Percentiles rank a stretch among this genome's conserved stretches.
Conservation (phyloP, 2,797 vertebrate genomes). For the Petrocephalus sullivani region DNA sequence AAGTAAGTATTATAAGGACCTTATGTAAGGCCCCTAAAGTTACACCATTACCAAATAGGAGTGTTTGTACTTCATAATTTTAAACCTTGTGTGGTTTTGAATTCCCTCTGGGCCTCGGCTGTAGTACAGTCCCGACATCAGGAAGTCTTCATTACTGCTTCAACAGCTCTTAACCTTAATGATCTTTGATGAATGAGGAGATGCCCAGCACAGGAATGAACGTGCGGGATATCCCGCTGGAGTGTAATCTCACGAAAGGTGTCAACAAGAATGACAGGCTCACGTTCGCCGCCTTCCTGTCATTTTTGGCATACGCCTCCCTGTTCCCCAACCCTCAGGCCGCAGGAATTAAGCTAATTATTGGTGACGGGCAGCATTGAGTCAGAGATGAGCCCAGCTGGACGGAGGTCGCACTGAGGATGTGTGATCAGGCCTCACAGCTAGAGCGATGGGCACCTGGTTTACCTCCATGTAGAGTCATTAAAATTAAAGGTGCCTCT, state of each 20-base stretch:
- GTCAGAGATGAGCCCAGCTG: not conserved
- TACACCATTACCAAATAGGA: not conserved
- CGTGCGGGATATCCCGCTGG: not conserved
- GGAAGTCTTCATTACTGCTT: not conserved
- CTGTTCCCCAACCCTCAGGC: not conserved
- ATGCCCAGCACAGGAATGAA: not conserved
- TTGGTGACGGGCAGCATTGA: not conserved
- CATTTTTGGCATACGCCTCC: not conserved
- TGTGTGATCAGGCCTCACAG: not conserved
- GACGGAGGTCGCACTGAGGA: not conserved
- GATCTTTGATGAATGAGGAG: not conserved
- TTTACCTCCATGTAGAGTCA: not conserved
- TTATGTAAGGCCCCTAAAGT: not conserved
- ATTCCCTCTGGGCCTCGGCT: not conserved
- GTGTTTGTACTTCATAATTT: not conserved
- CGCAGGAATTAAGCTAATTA: not conserved
- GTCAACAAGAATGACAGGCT: not conserved
- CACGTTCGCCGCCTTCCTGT: not conserved
- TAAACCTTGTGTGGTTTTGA: not conserved
- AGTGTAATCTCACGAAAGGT: not conserved
- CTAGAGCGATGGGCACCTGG: not conserved
- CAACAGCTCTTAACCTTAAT: not conserved
- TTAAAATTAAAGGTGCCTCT: not conserved
- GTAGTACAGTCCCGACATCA: not conserved
- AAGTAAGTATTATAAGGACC: not conserved